Evolutionary conservation across 2,797 vertebrate genomes (phyloP).

Genomic region (Clamator glandarius): DNA sequence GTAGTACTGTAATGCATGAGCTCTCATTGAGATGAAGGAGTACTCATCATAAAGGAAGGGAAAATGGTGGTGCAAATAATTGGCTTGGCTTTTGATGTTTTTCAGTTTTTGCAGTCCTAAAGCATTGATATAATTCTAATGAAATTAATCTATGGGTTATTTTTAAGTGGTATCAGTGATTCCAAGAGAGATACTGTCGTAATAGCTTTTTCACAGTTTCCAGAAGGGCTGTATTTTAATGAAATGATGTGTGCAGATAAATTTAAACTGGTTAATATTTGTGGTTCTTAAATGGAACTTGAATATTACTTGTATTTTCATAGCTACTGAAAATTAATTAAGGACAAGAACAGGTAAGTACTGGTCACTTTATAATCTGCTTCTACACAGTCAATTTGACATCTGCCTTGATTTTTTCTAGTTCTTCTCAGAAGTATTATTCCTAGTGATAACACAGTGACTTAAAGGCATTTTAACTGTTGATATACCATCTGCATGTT

Average conservation of each 20-base stretch:
- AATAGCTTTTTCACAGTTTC: not conserved
- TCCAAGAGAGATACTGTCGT: not conserved
- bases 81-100: not conserved
- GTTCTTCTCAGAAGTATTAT: conserved; percentile 10
- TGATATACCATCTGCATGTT: not conserved
- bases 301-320: not conserved
- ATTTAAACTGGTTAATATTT: not conserved
- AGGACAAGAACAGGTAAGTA: not conserved
- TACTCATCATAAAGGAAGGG: not conserved
- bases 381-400: not conserved
- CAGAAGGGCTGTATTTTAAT: not conserved
- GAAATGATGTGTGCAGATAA: not conserved
- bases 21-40: not conserved
- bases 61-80: not conserved
- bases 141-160: not conserved
- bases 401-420: not conserved
- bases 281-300: conserved; percentile 21
- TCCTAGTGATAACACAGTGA: not conserved
- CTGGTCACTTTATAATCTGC: not conserved
- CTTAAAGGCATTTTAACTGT: not conserved
- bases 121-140: not conserved
- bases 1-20: not conserved
- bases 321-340: not conserved
- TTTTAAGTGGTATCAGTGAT: not conserved
- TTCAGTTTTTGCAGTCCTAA: not conserved